These are phyloP conservation scores for Copsychus sechellarum DNA, from an alignment of 2,113 vertebrate species.

Conservation along the genomic window DNA sequence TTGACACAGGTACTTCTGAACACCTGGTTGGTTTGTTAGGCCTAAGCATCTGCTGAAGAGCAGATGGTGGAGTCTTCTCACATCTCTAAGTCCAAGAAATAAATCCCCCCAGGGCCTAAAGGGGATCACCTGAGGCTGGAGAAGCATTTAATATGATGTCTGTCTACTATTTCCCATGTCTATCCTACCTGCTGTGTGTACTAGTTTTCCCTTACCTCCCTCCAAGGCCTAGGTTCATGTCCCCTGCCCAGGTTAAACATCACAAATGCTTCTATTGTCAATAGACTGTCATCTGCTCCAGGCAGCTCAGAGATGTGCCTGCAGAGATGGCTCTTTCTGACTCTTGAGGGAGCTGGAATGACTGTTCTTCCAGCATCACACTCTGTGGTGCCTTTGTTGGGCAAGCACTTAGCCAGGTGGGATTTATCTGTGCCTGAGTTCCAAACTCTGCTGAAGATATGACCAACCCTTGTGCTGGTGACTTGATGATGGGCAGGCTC, in stretches of 20 bases:
- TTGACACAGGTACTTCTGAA: not conserved
- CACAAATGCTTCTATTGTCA: not conserved
- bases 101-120: not conserved
- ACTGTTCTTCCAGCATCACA: not conserved
- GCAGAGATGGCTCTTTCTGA: not conserved
- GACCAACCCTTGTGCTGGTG: not conserved
- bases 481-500: not conserved
- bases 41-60: not conserved
- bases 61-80: not conserved
- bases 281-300: not conserved
- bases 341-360: not conserved
- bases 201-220: not conserved
- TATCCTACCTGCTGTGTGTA: not conserved
- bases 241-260: not conserved
- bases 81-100: not conserved
- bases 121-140: not conserved
- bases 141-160: not conserved
- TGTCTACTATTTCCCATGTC: not conserved
- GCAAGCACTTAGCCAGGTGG: not conserved
- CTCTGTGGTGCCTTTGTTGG: not conserved
- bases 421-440: not conserved
- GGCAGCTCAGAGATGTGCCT: not conserved
- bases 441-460: not conserved
- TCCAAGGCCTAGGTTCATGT: not conserved
- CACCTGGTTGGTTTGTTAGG: not conserved